phyloP scores from a whole-genome alignment of 2,888 invertebrate species.

The Chaetoderma sp. region DNA sequence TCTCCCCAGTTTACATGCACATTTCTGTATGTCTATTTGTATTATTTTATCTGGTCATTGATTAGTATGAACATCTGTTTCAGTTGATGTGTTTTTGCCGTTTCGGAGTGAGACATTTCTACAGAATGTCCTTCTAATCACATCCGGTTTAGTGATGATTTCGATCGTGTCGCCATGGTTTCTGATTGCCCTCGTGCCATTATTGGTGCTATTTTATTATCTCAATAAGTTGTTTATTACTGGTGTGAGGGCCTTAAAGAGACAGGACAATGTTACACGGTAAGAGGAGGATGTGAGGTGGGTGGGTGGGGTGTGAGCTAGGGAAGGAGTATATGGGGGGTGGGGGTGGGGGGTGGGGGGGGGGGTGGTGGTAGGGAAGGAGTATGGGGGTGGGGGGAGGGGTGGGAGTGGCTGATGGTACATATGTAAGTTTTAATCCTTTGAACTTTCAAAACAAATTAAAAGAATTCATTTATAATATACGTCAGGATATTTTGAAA shows the following conservation, averaged over 20 bases:
- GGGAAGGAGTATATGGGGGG: too few species aligned
- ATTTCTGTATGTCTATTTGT: neutral
- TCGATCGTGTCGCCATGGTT: constrained; percentile 82
- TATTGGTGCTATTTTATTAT: constrained; percentile 63
- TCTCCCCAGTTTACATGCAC: neutral
- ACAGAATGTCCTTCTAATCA: constrained; percentile 77
- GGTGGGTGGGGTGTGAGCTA: too few species aligned
- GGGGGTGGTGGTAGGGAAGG: too few species aligned
- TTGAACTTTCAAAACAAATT: too few species aligned
- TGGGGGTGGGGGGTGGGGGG: too few species aligned
- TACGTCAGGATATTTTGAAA: too few species aligned
- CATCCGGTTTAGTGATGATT: constrained; percentile 84
- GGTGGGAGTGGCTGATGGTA: too few species aligned
- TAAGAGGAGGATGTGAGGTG: too few species aligned
- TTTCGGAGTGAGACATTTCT: constrained; percentile 74
- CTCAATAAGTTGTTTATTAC: constrained; percentile 67
- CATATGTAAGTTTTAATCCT: too few species aligned
- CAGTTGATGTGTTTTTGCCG: constrained; percentile 71
- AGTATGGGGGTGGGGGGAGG: too few species aligned
- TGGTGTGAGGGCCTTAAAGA: constrained; percentile 64
- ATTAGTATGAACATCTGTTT: constrained; percentile 14
- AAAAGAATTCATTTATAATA: too few species aligned
- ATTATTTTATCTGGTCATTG: neutral
- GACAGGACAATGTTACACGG: constrained; percentile 72
- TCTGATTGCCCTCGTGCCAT: constrained; percentile 66